These are phyloP conservation scores for Streptopelia turtur DNA, from an alignment of 2,797 vertebrate genomes.

Conservation along the genomic window DNA sequence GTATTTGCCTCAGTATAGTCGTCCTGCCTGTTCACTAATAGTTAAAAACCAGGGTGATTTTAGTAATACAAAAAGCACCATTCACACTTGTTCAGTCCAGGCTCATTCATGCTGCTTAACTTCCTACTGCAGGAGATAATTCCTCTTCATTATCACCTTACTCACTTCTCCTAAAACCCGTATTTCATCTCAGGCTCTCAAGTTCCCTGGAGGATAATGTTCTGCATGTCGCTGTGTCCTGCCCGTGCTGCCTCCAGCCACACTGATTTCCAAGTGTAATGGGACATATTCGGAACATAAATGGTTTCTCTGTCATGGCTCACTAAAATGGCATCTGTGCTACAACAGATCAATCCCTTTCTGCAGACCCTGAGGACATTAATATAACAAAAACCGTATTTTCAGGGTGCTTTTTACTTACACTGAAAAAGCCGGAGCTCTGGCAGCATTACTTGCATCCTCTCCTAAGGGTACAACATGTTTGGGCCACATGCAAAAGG, in stretches of 20 bases:
- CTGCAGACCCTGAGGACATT: neutral
- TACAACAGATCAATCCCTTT: neutral
- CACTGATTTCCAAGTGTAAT: neutral
- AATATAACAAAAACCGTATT: neutral
- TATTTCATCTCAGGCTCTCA: neutral
- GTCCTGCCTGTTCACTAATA: neutral
- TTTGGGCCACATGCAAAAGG: neutral
- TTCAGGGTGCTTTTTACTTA: neutral
- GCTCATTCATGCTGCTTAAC: neutral
- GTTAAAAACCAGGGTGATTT: neutral
- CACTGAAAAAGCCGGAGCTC: neutral
- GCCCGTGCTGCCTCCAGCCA: neutral
- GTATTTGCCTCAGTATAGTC: neutral
- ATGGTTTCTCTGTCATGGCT: accelerated
- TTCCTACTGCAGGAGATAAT: neutral
- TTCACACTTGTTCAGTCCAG: neutral
- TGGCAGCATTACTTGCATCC: neutral
- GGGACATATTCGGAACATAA: neutral
- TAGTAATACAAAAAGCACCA: neutral
- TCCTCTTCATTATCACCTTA: neutral
- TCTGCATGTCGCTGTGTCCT: neutral
- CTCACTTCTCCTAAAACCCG: neutral
- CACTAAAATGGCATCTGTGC: neutral
- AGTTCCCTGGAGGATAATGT: neutral
- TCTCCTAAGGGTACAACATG: neutral